Evolutionary conservation across 2,797 vertebrate species (phyloP).

Genomic region (Muscicapa comitata): DNA sequence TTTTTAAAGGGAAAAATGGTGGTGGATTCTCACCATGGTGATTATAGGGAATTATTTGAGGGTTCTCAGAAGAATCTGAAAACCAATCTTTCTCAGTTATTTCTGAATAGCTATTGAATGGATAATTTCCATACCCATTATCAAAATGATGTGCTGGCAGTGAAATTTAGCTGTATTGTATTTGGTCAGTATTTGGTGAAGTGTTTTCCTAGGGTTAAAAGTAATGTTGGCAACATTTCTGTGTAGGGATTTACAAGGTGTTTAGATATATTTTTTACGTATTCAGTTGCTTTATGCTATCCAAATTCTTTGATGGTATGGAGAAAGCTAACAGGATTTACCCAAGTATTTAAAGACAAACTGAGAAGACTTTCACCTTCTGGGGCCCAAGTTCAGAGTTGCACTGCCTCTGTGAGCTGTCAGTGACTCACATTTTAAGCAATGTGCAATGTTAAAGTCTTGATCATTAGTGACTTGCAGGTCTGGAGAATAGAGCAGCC

Average conservation of each 20-base stretch:
- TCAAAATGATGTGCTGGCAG: slow-evolving; percentile 71
- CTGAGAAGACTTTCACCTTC: slow-evolving; percentile 53
- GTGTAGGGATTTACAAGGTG: slow-evolving; percentile 67
- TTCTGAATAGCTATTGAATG: slow-evolving; percentile 77
- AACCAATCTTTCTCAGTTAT: slow-evolving; percentile 75
- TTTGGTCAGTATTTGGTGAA: slow-evolving; percentile 75
- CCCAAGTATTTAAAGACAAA: slow-evolving; percentile 58
- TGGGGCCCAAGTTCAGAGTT: slow-evolving; percentile 47
- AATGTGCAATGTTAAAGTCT: accelerated
- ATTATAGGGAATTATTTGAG: slow-evolving; percentile 72
- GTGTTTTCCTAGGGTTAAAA: slow-evolving; percentile 73
- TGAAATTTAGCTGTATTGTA: slow-evolving; percentile 76
- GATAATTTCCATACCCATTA: slow-evolving; percentile 78
- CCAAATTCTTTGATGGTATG: slow-evolving; percentile 66
- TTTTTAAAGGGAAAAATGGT: slow-evolving; percentile 32
- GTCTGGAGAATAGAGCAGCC: not conserved
- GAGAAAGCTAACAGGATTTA: slow-evolving; percentile 54
- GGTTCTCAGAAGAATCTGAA: slow-evolving; percentile 73
- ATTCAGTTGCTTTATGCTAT: slow-evolving; percentile 67
- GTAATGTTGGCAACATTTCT: slow-evolving; percentile 60
- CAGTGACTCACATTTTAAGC: not conserved
- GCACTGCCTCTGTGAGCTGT: not conserved
- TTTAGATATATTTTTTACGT: slow-evolving; percentile 71
- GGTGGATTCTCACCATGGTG: slow-evolving; percentile 65
- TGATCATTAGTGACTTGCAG: not conserved